Percentiles rank a stretch among this genome's conserved stretches.
These are phyloP conservation scores for Eleginops maclovinus DNA, from an alignment of 2,113 vertebrate species.

Conservation along the genomic window DNA sequence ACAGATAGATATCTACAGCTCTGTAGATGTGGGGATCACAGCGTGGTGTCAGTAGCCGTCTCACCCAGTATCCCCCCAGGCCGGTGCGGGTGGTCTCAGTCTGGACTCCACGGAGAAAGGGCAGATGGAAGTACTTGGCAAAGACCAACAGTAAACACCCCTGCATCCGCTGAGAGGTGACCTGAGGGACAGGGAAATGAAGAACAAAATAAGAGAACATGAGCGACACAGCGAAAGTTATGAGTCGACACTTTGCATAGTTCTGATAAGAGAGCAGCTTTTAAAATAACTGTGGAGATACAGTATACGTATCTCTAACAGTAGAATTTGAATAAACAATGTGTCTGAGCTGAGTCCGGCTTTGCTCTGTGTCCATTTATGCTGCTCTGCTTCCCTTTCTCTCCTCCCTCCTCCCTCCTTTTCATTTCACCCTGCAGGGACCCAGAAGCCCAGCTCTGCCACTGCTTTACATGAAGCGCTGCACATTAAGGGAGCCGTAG, in stretches of 20 bases:
- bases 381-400: constrained; percentile 20
- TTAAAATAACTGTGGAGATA: not conserved
- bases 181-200: constrained; percentile 77
- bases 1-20: not conserved
- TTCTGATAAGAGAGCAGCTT: constrained; percentile 7
- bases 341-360: not conserved
- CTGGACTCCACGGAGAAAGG: constrained; percentile 90
- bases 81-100: constrained; percentile 95
- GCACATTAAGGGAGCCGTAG: constrained; percentile 45
- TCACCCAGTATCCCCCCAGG: constrained; percentile 89
- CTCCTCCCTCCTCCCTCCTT: constrained; percentile 42
- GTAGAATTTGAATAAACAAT: constrained; percentile 27
- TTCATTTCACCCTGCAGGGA: constrained; percentile 42
- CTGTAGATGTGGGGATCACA: too few species aligned
- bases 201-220: not conserved
- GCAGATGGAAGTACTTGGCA: constrained; percentile 94
- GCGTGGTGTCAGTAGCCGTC: constrained; percentile 51
- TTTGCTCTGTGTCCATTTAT: constrained; percentile 20
- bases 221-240: constrained; percentile 13
- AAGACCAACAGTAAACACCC: constrained; percentile 94
- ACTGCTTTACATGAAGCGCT: constrained; percentile 36
- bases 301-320: not conserved
- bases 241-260: constrained; percentile 22
- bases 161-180: constrained; percentile 96
- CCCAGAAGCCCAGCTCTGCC: constrained; percentile 26